Evolutionary conservation across 2,797 vertebrate genomes (phyloP).

Genomic region (Luscinia megarhynchos): DNA sequence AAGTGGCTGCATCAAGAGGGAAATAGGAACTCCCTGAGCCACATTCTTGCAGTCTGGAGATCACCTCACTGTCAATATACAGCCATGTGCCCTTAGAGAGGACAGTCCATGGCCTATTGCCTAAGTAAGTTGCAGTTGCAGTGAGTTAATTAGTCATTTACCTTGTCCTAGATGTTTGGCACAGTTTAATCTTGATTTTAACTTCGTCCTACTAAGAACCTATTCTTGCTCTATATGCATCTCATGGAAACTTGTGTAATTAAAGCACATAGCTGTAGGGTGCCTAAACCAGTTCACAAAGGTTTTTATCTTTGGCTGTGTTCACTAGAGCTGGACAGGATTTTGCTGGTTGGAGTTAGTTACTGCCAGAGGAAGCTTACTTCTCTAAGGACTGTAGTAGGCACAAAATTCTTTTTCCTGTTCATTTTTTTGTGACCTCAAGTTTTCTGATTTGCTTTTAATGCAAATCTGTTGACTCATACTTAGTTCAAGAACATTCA

Average conservation of each 20-base stretch:
- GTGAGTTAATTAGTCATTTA: background rate
- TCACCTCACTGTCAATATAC: conserved; percentile 1
- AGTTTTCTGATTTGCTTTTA: background rate
- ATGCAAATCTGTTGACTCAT: background rate
- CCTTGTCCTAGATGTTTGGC: conserved; percentile 37
- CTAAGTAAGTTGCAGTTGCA: background rate
- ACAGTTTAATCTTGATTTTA: conserved; percentile 23
- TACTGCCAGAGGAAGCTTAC: background rate
- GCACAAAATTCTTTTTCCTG: background rate
- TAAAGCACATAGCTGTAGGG: conserved; percentile 35
- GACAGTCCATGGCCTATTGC: background rate
- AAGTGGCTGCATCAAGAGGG: background rate
- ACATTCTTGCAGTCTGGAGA: conserved; percentile 2
- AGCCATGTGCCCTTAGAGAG: background rate
- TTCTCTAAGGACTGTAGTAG: background rate
- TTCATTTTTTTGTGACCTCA: background rate
- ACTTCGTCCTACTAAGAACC: conserved; percentile 42
- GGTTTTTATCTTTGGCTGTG: conserved; percentile 4
- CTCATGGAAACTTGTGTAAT: conserved; percentile 26
- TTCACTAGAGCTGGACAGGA: background rate
- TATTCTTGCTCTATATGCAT: conserved; percentile 22
- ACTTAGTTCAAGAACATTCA: background rate
- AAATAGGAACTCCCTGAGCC: conserved; percentile 11
- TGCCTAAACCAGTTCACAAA: conserved; percentile 39
- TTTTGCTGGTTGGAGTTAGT: conserved; percentile 12